Evolutionary conservation across 1,140 invertebrate species (phyloP).

Genomic region (Acyrthosiphon pisum): DNA sequence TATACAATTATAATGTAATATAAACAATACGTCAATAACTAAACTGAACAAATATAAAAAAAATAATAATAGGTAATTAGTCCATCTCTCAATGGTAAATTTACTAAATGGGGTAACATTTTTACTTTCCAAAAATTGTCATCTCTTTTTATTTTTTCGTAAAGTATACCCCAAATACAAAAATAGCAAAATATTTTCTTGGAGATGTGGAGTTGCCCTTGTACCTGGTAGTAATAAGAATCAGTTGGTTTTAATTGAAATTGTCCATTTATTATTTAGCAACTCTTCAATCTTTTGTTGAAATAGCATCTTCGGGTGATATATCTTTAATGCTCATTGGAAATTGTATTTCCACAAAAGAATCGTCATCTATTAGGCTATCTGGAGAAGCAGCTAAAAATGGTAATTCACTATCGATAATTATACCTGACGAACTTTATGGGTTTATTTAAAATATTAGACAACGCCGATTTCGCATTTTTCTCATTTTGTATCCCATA

Average conservation of each 20-base stretch:
- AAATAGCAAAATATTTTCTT: not conserved
- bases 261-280: not conserved
- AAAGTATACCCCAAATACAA: not conserved
- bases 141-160: not conserved
- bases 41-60: too few species aligned
- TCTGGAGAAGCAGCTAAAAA: conserved; percentile 37
- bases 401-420: not conserved
- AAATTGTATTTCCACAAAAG: not conserved
- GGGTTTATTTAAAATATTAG: not conserved
- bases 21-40: too few species aligned
- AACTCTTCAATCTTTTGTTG: not conserved
- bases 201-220: not conserved
- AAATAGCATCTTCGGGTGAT: not conserved
- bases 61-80: too few species aligned
- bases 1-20: too few species aligned
- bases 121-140: not conserved
- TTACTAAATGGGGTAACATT: not conserved
- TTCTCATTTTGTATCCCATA: not conserved
- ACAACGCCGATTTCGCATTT: not conserved
- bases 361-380: not conserved
- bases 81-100: conserved; percentile 15
- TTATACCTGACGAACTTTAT: not conserved
- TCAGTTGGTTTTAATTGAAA: not conserved
- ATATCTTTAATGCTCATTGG: not conserved
- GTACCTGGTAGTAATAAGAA: not conserved